phyloP scores from a whole-genome alignment of 2,888 invertebrate genomes.

The Maniola hyperantus region DNA sequence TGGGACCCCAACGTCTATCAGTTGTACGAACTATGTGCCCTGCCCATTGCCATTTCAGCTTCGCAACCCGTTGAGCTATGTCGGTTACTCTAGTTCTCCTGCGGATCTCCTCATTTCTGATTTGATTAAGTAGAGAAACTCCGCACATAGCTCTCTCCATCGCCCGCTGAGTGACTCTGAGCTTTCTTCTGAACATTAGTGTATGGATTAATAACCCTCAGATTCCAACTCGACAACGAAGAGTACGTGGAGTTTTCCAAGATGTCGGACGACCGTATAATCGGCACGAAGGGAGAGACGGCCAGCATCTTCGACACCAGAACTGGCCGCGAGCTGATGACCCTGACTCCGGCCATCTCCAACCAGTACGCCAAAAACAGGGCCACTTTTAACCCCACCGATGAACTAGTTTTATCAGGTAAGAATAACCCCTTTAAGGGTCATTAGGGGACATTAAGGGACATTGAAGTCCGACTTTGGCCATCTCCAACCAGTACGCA shows the following conservation, averaged over 20 bases:
- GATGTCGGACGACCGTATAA: slow-evolving; percentile 90
- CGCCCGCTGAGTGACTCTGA: too few species aligned
- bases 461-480: slow-evolving; percentile 83
- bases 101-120: too few species aligned
- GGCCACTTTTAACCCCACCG: slow-evolving; percentile 96
- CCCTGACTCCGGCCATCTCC: slow-evolving; percentile 90
- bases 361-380: slow-evolving; percentile 97
- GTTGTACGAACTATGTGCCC: too few species aligned
- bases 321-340: slow-evolving; percentile 88
- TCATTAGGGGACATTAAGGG: too few species aligned
- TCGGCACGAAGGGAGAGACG: slow-evolving; percentile 93
- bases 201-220: slow-evolving; percentile 56
- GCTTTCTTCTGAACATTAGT: too few species aligned
- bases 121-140: too few species aligned
- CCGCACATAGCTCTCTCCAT: too few species aligned
- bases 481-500: slow-evolving; percentile 95
- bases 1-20: too few species aligned
- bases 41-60: too few species aligned
- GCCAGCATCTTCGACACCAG: slow-evolving; percentile 95
- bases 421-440: background rate
- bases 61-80: too few species aligned
- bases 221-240: slow-evolving; percentile 90
- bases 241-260: slow-evolving; percentile 97
- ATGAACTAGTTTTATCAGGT: slow-evolving; percentile 95
- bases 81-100: too few species aligned